A percentile compares a stretch with the other conserved stretches of the same genome.
Conservation (phyloP, 2,797 vertebrate species). For the Rhinoraja longicauda region DNA sequence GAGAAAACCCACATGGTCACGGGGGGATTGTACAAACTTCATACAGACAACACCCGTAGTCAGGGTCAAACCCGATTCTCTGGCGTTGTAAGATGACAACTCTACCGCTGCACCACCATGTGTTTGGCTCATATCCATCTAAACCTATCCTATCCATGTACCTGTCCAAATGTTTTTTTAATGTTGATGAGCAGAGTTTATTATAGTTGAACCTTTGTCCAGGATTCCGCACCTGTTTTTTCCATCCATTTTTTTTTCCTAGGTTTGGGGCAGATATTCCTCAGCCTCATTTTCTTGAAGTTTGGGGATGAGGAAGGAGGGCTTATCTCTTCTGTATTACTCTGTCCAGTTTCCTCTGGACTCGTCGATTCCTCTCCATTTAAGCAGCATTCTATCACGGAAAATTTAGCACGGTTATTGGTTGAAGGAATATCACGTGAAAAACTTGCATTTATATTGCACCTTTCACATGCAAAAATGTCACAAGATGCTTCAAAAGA, state of each 20-base stretch:
- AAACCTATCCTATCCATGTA: too few relatives aligned
- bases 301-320: not conserved
- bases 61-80: too few relatives aligned
- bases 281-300: conserved; percentile 26
- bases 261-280: conserved; percentile 9
- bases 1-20: too few relatives aligned
- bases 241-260: conserved; percentile 13
- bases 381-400: not conserved
- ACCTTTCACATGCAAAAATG: not conserved
- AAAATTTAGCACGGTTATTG: not conserved
- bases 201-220: not conserved
- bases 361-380: conserved; percentile 2
- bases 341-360: not conserved
- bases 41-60: too few relatives aligned
- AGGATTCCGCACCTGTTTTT: not conserved
- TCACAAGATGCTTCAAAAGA: not conserved
- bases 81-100: too few relatives aligned
- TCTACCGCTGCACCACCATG: too few relatives aligned
- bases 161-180: too few relatives aligned
- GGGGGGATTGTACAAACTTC: too few relatives aligned
- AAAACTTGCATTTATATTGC: not conserved
- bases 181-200: not conserved
- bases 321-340: conserved; percentile 6
- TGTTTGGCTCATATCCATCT: too few relatives aligned
- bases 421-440: not conserved